Conservation (phyloP, 2,113 vertebrate species). For the Anas platyrhynchos region DNA sequence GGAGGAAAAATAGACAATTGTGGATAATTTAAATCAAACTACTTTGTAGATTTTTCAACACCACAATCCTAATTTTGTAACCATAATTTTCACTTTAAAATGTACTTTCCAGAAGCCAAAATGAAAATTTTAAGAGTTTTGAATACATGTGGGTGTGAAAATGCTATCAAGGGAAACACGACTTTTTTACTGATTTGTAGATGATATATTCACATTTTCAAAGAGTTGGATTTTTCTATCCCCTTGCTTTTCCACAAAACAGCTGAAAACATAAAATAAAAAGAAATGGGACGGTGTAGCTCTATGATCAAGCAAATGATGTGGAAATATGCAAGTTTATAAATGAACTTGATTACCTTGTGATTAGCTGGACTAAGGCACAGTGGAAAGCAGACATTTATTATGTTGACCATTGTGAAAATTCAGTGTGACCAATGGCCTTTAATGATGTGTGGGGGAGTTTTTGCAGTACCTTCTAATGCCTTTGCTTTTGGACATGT, state of each 20-base stretch:
- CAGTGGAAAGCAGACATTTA: not conserved
- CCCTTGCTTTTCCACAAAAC: not conserved
- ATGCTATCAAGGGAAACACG: slow-evolving; percentile 29
- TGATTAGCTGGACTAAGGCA: not conserved
- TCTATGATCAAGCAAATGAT: not conserved
- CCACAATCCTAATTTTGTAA: slow-evolving; percentile 28
- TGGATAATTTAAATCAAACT: slow-evolving; percentile 63
- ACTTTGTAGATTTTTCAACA: slow-evolving; percentile 7
- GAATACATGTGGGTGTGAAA: slow-evolving; percentile 28
- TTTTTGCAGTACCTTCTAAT: not conserved
- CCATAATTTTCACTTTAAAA: slow-evolving; percentile 22
- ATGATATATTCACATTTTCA: not conserved
- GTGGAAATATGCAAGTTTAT: not conserved
- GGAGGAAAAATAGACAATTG: slow-evolving; percentile 45
- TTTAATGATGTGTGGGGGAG: not conserved
- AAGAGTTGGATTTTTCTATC: slow-evolving; percentile 13
- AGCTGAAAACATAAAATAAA: slow-evolving; percentile 12
- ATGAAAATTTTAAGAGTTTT: slow-evolving; percentile 22
- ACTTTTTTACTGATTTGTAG: slow-evolving; percentile 19
- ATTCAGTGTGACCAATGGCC: not conserved
- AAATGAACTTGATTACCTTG: not conserved
- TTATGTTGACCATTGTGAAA: not conserved
- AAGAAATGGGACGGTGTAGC: not conserved
- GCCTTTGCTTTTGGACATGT: not conserved
- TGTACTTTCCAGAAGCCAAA: slow-evolving; percentile 38